Base-by-base conservation (phyloP, 2,888 invertebrate genomes). In the Sesia bembeciformis region DNA sequence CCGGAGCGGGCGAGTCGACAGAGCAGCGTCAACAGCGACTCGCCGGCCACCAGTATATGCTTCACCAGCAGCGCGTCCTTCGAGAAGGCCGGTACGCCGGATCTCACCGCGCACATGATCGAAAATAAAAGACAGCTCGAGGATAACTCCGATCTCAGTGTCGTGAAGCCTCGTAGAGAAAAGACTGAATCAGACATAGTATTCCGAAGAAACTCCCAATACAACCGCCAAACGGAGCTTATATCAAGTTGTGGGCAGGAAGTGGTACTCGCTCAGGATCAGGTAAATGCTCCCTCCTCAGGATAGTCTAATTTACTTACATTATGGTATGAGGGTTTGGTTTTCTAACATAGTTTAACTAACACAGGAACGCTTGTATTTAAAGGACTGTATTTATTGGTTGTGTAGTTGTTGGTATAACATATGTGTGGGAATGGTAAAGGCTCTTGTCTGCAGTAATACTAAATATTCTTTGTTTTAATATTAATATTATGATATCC, bases 161-260 rank as follows among this genome's bases (percentile, higher is more conserved):
- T 92, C 62, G 76, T 93, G 65, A 91, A 92, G 70, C 95, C 95
- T 53, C 91, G 96, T 71, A 91, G 96, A 70, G 96, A 96, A 91
- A 96, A 96, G 90, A 96, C 96, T 74, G 96, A 96, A 88, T 96
- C 95, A 58, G 95, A 95, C 81, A 95, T 96, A 76, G 93, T 95
- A 68, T 92, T 95, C 75, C 91, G 94, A 70, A 93, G 87, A 70
- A 85, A 82, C 74, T 87, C 87, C 49, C 82, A 84, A 66, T 84
- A 81, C 72, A 87, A 77, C 64, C 83, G 84, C 65, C 84, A 86
- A 72, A 72, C 81, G 63, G 86, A 87, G 65, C 74, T 84, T 60
- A 67, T 82, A 70, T 69, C 84, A 66, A 79, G 77, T 62, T 59
- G 66, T 79, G 89, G 89, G 85, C 89, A 89, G 89, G 89, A 89